Base-by-base conservation (phyloP, 2,113 vertebrate genomes). In the Lontra canadensis region DNA sequence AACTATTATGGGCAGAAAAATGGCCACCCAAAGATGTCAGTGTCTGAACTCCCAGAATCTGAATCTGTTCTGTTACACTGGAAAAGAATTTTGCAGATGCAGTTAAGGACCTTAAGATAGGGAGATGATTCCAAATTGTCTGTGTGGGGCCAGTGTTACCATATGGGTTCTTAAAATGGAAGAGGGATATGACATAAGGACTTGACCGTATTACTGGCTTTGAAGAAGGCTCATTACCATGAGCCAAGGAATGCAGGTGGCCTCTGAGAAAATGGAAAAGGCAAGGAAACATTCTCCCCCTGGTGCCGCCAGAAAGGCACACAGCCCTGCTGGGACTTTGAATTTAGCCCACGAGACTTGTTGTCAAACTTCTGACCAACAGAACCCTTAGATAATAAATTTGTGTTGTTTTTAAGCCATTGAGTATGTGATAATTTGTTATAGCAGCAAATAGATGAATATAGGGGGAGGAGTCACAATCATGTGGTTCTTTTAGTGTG, bases 391-490 rank as follows among this genome's bases (percentile, higher is more conserved):
- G 12, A 73, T 89, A 76, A 87, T 71, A 71, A 78, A 61, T 87
- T 63, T 86, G 13, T 55, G 18, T 52, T 93, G 13, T 90, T 74
- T 95, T 95, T 93, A 84, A 95, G 59, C 69, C 44, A 93, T 23
- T 63, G 42, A 93, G 17, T 86, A 25, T 88, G 13, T 94, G 78
- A 84, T 79, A 52, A 80, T 76, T 90, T 97, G 74, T 80, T 90
- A 92, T 0, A 65, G 34, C 47, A 81, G 26, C 14, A 80, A 85
- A 76, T 29, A 78, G 23, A 39, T 52, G 84, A 73, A 73, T 65
- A 23, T 31, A 84, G 26, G 23, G 59, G 74, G 84, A 65, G 44
- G 81, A 87, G 69, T 74, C 49, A 87, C 79, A 85, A 90, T 90
- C 61, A 76, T 44, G 34, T 4, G 15, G 15, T 93, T 26, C 26